Percentiles rank a stretch among this genome's conserved stretches.
Evolutionary conservation across 2,797 vertebrate species (phyloP).

Genomic region (Steatocranus sp.): DNA sequence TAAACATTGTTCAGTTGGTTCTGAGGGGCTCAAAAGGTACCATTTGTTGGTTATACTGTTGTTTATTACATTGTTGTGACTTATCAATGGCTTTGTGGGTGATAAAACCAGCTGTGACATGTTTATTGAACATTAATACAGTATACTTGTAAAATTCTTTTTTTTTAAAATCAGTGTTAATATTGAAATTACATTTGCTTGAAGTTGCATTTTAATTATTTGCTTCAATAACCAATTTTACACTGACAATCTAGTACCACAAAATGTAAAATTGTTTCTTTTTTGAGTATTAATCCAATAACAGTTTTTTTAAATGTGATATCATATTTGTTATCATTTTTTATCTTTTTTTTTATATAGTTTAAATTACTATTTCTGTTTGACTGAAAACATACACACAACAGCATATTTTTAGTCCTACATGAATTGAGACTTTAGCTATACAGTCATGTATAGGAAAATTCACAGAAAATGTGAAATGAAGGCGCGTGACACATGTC

Average conservation of each 20-base stretch:
- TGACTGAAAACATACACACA: not conserved
- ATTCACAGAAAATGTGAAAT: not conserved
- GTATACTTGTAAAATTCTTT: not conserved
- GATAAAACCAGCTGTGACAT: not conserved
- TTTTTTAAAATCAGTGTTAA: accelerated
- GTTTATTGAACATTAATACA: not conserved
- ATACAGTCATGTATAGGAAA: not conserved
- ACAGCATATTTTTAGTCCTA: not conserved
- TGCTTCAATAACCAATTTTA: not conserved
- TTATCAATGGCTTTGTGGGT: not conserved
- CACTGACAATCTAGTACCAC: not conserved
- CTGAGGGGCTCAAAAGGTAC: not conserved
- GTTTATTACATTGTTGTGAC: not conserved
- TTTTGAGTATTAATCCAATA: not conserved
- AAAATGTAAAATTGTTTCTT: not conserved
- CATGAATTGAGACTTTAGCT: not conserved
- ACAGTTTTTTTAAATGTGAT: not conserved
- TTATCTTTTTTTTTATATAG: not conserved
- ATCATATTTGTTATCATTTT: not conserved
- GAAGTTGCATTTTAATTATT: not conserved
- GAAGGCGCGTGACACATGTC: not conserved
- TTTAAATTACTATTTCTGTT: not conserved
- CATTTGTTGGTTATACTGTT: not conserved
- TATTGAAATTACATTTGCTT: not conserved
- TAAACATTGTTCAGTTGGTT: not conserved